These are phyloP conservation scores for Podarcis raffonei DNA, from an alignment of 2,113 vertebrate genomes.

Conservation along the genomic window DNA sequence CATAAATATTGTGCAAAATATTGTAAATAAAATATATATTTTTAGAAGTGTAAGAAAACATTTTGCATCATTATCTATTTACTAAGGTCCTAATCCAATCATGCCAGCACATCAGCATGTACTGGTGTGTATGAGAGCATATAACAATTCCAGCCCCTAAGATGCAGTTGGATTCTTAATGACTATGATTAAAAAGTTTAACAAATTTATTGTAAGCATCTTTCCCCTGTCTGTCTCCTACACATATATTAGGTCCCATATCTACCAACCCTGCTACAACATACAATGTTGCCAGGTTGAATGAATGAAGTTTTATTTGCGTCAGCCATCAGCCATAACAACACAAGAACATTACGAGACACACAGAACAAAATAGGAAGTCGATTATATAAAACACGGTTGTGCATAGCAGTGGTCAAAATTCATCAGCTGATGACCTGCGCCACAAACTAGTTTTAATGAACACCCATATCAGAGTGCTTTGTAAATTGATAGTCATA, in stretches of 20 bases:
- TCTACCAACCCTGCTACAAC: background rate
- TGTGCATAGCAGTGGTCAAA: too few species aligned
- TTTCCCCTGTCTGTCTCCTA: background rate
- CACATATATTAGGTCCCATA: background rate
- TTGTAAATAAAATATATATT: background rate
- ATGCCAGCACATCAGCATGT: background rate
- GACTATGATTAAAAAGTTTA: background rate
- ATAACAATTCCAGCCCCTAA: background rate
- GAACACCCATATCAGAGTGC: too few species aligned
- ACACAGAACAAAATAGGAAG: too few species aligned
- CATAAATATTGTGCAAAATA: too few species aligned
- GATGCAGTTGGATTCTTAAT: background rate
- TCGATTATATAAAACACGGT: too few species aligned
- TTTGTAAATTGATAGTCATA: too few species aligned
- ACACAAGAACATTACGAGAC: too few species aligned
- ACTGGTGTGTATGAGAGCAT: background rate
- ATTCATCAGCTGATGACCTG: too few species aligned
- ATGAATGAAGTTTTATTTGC: too few species aligned
- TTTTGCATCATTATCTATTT: background rate
- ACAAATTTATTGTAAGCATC: background rate
- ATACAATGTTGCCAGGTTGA: background rate
- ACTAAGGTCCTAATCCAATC: background rate
- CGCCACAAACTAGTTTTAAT: too few species aligned
- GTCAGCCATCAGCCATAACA: too few species aligned
- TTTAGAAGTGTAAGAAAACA: conserved; percentile 3